Evolutionary conservation across 2,888 invertebrate genomes (phyloP), one percentile per base, ranked within the genome.

Genomic region (Amphipyra tragopoginis): DNA sequence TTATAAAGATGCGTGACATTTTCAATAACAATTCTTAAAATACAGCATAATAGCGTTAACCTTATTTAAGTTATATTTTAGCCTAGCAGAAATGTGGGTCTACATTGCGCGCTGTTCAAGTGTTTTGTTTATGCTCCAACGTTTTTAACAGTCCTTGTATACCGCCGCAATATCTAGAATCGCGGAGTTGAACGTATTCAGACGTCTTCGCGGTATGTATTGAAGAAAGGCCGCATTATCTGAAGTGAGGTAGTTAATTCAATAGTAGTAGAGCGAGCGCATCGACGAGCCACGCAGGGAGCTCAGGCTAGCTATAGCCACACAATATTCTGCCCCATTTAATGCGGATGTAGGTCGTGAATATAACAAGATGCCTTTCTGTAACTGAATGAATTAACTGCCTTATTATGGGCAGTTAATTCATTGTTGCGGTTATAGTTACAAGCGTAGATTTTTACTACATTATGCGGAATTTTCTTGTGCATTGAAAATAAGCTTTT

Each of bases 271-370:
- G 72, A 66, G 65, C 61, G 42, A 65, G 75, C 77, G 79, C 79
- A 76, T 76, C 66, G 68, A 51, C 62, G 65, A 57, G 60, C 53
- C 65, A 79, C 71, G 71, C 68, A 71, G 68, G 56, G 57, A 53
- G 50, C 40, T 59, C 15, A 49, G 44, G 58, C 65, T 63, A 65
- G 60, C 51, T 57, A 65, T 77, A 68, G 13, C 55, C 55, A 59
- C 52, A 66, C 53, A 48, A 54, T 72, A 54, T 77, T 78, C 77
- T 77, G 81, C 76, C 56, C 83, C 64, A 82, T 81, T 83, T 83
- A 74, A 65, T 71, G 67, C 65, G 65, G 73, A 83, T 80, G 71
- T 83, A 81, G 83, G 83, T 83, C 83, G 80, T 65, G 79, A 71
- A 56, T 63, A 71, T 74, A 79, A 67, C 68, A 76, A 71, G 70